Percentiles rank a stretch among this genome's conserved stretches.
Evolutionary conservation across 2,113 vertebrate genomes (phyloP).

Genomic region (Macquaria australasica): DNA sequence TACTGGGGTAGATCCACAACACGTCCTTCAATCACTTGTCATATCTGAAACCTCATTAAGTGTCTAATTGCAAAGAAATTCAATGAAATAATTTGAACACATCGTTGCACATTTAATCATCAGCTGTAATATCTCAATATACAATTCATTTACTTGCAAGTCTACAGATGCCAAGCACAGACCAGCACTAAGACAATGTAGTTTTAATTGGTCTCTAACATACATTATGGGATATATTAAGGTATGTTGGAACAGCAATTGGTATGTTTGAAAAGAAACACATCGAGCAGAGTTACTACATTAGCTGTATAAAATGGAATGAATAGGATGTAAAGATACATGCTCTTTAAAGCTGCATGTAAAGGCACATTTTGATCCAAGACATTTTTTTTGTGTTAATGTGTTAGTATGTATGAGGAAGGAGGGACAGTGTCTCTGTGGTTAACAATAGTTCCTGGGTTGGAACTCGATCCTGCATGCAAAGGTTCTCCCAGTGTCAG

Average conservation of each 20-base stretch:
- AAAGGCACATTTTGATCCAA: constrained; percentile 18
- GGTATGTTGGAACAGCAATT: background rate
- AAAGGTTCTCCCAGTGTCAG: background rate
- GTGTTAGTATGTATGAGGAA: background rate
- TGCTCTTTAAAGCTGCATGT: background rate
- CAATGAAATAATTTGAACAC: background rate
- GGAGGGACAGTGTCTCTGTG: background rate
- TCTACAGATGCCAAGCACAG: background rate
- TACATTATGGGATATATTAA: no score
- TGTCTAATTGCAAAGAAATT: constrained; percentile 1
- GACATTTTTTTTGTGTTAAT: background rate
- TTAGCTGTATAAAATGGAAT: constrained; percentile 1
- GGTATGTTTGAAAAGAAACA: background rate
- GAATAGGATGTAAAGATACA: background rate
- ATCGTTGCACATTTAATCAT: constrained; percentile 6
- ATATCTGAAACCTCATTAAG: background rate
- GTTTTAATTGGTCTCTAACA: background rate
- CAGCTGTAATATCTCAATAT: background rate
- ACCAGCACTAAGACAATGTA: background rate
- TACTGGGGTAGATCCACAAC: no score
- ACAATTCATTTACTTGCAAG: background rate
- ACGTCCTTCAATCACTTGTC: no score
- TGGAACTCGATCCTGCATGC: background rate
- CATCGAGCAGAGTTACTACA: background rate
- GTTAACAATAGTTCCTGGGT: background rate